phyloP scores from a whole-genome alignment of 2,888 invertebrate species.

The Neelides folsomi region DNA sequence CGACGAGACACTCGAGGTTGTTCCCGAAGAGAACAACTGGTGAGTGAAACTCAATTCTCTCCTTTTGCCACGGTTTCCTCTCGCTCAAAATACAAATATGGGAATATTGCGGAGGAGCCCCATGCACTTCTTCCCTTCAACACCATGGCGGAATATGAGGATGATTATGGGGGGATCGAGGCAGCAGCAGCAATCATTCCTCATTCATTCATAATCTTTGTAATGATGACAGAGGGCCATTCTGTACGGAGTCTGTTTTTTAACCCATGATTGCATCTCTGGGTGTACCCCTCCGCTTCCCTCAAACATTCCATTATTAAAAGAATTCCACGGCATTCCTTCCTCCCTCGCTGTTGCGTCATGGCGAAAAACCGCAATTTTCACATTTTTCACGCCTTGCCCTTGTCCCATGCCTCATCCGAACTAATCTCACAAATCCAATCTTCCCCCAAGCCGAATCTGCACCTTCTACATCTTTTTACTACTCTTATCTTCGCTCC shows the following conservation, averaged over 20 bases:
- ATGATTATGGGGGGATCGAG: slow-evolving; percentile 3
- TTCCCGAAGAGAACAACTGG: no score
- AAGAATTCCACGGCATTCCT: neutral
- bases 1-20: no score
- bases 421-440: no score
- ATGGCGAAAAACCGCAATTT: slow-evolving; percentile 17
- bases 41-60: no score
- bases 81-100: slow-evolving; percentile 10
- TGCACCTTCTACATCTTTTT: no score
- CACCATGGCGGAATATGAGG: neutral
- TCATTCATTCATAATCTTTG: slow-evolving; percentile 12
- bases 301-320: neutral
- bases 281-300: slow-evolving; percentile 2
- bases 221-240: slow-evolving; percentile 14
- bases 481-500: no score
- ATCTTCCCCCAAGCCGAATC: no score
- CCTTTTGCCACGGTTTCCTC: slow-evolving; percentile 11
- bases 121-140: neutral
- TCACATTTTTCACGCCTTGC: slow-evolving; percentile 19
- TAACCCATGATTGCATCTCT: slow-evolving; percentile 4
- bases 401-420: no score
- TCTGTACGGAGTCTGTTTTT: slow-evolving; percentile 9
- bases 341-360: slow-evolving; percentile 4
- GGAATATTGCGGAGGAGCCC: neutral
- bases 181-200: slow-evolving; percentile 11